Conservation (phyloP, 2,888 invertebrate species). For the Strigamia crassipes region DNA sequence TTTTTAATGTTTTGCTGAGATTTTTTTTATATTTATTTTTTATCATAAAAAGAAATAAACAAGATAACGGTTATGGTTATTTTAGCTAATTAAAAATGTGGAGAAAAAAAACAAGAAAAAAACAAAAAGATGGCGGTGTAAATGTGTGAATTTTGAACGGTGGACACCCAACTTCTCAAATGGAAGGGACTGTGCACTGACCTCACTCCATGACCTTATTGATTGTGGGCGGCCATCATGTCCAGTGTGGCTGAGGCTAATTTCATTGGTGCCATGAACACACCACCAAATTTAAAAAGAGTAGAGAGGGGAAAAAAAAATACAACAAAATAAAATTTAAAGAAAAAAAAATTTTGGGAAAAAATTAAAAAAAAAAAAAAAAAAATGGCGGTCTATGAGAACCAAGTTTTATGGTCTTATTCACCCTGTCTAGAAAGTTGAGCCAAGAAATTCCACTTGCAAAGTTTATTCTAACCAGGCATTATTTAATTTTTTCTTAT, state of each 20-base stretch:
- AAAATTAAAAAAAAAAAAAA: background rate
- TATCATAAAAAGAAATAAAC: too few relatives aligned
- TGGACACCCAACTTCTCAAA: conserved; percentile 34
- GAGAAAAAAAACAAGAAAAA: background rate
- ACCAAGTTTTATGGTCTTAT: background rate
- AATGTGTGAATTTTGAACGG: conserved; percentile 18
- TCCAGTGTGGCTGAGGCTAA: conserved; percentile 33
- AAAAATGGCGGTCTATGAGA: background rate
- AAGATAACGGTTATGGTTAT: too few relatives aligned
- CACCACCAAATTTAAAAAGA: conserved; percentile 1
- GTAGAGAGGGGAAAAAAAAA: background rate
- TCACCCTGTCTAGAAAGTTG: background rate
- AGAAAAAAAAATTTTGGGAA: too few relatives aligned
- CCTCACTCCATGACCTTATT: conserved; percentile 34
- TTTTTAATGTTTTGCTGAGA: background rate
- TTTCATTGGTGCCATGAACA: conserved; percentile 34
- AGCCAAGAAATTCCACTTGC: background rate
- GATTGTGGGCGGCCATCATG: conserved; percentile 33
- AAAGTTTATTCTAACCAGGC: background rate
- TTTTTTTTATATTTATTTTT: background rate
- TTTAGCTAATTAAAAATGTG: background rate
- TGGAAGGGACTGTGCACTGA: conserved; percentile 33
- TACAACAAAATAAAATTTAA: background rate
- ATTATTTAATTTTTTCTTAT: background rate
- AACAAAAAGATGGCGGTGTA: background rate